Conservation (phyloP, 2,888 invertebrate genomes). For the Neoaliturus tenellus region DNA sequence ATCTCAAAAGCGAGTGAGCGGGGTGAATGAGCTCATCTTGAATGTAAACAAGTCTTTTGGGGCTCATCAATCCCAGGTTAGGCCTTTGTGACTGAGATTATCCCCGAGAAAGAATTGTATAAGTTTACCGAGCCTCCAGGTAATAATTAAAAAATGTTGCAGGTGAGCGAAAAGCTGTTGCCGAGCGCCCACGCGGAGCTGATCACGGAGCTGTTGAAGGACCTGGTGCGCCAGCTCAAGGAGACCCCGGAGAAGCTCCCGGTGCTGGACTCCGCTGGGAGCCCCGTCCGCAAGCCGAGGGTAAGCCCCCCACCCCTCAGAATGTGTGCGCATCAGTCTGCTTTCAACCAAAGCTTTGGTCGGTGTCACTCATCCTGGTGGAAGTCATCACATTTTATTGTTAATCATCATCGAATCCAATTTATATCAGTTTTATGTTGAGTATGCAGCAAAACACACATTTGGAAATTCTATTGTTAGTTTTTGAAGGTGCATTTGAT, state of each 20-base stretch:
- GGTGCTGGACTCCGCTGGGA: constrained; percentile 71
- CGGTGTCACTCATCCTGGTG: neutral
- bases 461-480: too few relatives aligned
- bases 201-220: constrained; percentile 89
- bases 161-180: constrained; percentile 79
- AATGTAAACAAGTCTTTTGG: too few relatives aligned
- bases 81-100: too few relatives aligned
- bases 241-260: constrained; percentile 86
- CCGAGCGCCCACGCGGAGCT: constrained; percentile 86
- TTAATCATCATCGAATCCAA: neutral
- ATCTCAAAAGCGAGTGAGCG: too few relatives aligned
- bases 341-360: neutral
- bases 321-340: neutral
- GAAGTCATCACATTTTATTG: neutral
- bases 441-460: neutral
- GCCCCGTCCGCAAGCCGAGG: constrained; percentile 67
- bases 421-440: neutral
- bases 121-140: too few relatives aligned
- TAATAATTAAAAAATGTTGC: too few relatives aligned
- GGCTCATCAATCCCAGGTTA: too few relatives aligned
- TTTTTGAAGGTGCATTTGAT: too few relatives aligned
- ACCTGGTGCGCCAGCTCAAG: constrained; percentile 89
- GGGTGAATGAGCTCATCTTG: too few relatives aligned
- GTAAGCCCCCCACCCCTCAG: constrained; percentile 60
- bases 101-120: too few relatives aligned